Base-by-base conservation (phyloP, 2,888 invertebrate species). In the Xanthia togata region DNA sequence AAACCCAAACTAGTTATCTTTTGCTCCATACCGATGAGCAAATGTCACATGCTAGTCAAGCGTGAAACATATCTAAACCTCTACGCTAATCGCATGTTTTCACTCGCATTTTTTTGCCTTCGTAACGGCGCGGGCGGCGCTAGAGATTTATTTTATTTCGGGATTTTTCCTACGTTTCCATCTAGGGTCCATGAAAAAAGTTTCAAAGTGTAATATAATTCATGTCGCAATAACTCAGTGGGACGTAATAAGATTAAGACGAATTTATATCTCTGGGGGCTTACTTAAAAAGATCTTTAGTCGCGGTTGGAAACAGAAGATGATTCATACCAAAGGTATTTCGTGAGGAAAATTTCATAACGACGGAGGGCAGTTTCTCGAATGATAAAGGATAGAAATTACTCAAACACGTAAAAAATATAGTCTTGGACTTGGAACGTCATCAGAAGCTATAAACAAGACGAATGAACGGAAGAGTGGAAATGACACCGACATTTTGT, bases 351-450 rank as follows among this genome's bases (percentile, higher is more conserved):
- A 62, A 55, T 68, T 55, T 67, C 41, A 23, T 59, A 67, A 64
- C 31, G 73, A 69, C 44, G 6, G 17, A 53, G 57, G 62, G 55
- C 60, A 71, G 44, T 38, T 65, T 59, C 57, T 41, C 20, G 4
- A 79, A 84, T 72, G 57, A 85, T 74, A 53, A 65, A 76, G 35
- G 53, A 47, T 41, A 26, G 38, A 72, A 72, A 83, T 85, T 72
- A 74, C 59, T 71, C 67, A 57, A 31, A 71, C 4, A 69, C 23
- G 26, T 44, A 17, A 78, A 78, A 65, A 65, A n/a, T 47, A 59
- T 53, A 12, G 44, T 70, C 41, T 60, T 35, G 4, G 23, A 50
- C 26, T 60, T 35, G 3, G 23, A 53, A 53, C 63, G 26, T 26
- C 67, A 38, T 23, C 38, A 47, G 57, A 53, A 47, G 20, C 50